phyloP scores from a whole-genome alignment of 1,140 invertebrate species.

The Helicoverpa zea region DNA sequence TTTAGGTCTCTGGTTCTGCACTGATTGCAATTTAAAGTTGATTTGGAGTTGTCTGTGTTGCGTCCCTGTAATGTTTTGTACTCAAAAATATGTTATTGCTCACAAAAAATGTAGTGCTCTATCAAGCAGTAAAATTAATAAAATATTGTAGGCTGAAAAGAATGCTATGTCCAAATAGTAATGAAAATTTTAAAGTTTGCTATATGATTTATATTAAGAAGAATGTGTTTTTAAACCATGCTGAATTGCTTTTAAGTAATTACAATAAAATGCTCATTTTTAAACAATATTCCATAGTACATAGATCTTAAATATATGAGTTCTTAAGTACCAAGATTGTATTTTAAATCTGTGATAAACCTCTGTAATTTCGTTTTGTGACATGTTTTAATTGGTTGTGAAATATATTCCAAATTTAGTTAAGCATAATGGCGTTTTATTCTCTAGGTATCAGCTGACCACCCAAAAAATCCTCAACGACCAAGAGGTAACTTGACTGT shows the following conservation, averaged over 20 bases:
- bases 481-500: no score
- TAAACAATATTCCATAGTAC: not conserved
- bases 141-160: no score
- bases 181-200: no score
- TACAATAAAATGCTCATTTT: not conserved
- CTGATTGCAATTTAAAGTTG: not conserved
- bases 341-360: slow-evolving; percentile 25
- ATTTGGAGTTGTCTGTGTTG: not conserved
- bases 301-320: not conserved
- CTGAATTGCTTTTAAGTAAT: not conserved
- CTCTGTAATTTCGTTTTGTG: not conserved
- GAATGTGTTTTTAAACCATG: no score
- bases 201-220: no score
- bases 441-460: no score
- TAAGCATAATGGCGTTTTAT: not conserved
- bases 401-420: slow-evolving; percentile 1
- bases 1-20: not conserved
- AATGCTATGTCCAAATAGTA: no score
- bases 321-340: not conserved
- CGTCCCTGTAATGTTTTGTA: not conserved
- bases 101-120: no score
- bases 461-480: no score
- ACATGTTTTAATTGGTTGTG: slow-evolving; percentile 18
- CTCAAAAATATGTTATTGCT: no score
- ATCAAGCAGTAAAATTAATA: no score